Base-by-base conservation (phyloP, 1,140 invertebrate species). In the Drosophila tsacasi region DNA sequence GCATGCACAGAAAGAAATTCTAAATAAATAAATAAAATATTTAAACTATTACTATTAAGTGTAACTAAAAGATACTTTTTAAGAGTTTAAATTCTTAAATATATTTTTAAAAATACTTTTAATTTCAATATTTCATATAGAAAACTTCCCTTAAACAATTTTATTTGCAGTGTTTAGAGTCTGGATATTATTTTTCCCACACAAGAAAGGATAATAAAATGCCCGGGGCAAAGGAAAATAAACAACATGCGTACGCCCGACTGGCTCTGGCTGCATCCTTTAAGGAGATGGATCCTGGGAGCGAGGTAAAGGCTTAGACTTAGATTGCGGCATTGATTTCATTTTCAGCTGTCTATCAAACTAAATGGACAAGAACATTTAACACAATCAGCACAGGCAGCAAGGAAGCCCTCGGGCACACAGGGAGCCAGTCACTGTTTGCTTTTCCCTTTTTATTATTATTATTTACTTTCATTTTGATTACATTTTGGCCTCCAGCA, bases 381-480 rank as follows among this genome's bases (percentile, higher is more conserved):
- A 84, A 84, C 82, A 63, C 63, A 84, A 84, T 84, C 81, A 84
- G 52, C 52, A 37, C 19, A 17, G 73, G 44, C 65, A 58, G 25
- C 30, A 27, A 62, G 64, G 37, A 49, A 25, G 35, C 39, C 58
- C 54, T 10, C 5, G 6, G 25, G 30, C 42, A 40, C 57, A 37
- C 46, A 37, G 44, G 49, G 47, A 60, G 64, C 42, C 46, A 39
- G 46, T 40, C 42, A 30, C 32, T 71, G 67, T 71, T 71, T 68
- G 63, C 68, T 60, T 76, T 81, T 47, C n/a, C 62, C 61, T 59
- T 62, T 63, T 72, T 72, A 79, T 46, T 85, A 76, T 84, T 84
- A 85, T 84, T 84, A 85, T 84, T 84, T 85, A 85, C 67, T 81
- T 84, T 85, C 76, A 81, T 85, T 85, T 81, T 84, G 82, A 84